Evolutionary conservation across 1,140 invertebrate species (phyloP).

Genomic region (Triops cancriformis): DNA sequence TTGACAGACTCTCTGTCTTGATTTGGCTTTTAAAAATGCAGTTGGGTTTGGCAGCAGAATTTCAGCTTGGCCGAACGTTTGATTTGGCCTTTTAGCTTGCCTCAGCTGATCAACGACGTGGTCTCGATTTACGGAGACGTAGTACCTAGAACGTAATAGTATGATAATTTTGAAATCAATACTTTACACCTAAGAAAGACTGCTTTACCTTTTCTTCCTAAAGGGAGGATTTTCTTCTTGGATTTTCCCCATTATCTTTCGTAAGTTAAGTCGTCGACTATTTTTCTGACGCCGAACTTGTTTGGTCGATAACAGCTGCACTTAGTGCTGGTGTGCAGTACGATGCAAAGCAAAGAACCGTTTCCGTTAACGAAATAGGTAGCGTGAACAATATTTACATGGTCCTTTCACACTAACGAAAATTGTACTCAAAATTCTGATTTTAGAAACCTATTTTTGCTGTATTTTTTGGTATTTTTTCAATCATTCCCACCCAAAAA

Average conservation of each 20-base stretch:
- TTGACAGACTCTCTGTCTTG: neutral
- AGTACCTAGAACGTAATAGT: neutral
- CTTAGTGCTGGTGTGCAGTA: too few species aligned
- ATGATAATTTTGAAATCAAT: neutral
- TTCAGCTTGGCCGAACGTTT: neutral
- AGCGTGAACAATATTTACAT: too few species aligned
- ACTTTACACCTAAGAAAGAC: neutral
- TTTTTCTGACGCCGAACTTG: neutral
- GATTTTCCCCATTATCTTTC: neutral
- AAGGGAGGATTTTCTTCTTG: neutral
- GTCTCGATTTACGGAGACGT: neutral
- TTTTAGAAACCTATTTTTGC: too few species aligned
- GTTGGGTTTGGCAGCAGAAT: neutral
- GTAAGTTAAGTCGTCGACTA: neutral
- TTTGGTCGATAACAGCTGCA: neutral
- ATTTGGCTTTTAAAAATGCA: neutral
- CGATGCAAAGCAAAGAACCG: too few species aligned
- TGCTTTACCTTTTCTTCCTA: neutral
- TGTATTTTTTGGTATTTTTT: too few species aligned
- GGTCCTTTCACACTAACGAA: too few species aligned
- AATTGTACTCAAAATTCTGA: too few species aligned
- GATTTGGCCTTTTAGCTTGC: neutral
- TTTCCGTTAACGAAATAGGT: too few species aligned
- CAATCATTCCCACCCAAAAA: too few species aligned
- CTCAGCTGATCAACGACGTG: neutral